Base-by-base conservation (phyloP, 2,113 vertebrate species). In the Cryptotis parvus region DNA sequence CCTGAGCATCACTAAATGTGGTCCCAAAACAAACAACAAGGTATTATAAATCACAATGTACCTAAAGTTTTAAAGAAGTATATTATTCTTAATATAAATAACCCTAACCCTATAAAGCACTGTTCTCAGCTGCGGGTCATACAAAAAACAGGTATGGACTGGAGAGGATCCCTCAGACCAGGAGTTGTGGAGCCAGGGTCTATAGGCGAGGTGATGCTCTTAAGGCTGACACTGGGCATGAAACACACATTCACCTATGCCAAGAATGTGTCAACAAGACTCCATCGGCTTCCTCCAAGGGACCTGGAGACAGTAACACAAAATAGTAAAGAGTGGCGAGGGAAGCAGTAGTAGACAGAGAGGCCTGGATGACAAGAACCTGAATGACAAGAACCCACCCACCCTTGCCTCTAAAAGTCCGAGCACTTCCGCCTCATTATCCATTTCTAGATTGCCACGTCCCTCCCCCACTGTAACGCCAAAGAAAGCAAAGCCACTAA, bases 81-180 rank as follows among this genome's bases (percentile, higher is more conserved):
- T 49, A n/a, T n/a, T n/a, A n/a, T n/a, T n/a, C n/a, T n/a, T n/a
- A n/a, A n/a, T n/a, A n/a, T n/a, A n/a, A n/a, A n/a, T n/a, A n/a
- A n/a, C n/a, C n/a, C n/a, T n/a, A n/a, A n/a, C n/a, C n/a, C n/a
- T 14, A 9, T 11, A 49, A 43, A 79, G 58, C 8, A 11, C 16
- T 9, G 73, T 20, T 12, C 43, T 68, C 33, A 79, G 26, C 6
- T 1, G 1, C 0, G 29, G 31, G 43, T 26, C 29, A 37, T 45
- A 33, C 1, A 18, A 22, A 63, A 41, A 12, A 6, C 76, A 3
- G 12, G 14, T 12, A 10, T 5, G 0, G 68, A 9, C 22, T 9
- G 49, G 24, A 10, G 1, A 0, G 0, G 14, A 20, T n/a, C 37
- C 65, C 0, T 0, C 2, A 39, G 39, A 9, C 66, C 9, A 0